A percentile compares a stretch with the other conserved stretches of the same genome.
Evolutionary conservation across 2,888 invertebrate species (phyloP).

Genomic region (Helicoverpa assulta): DNA sequence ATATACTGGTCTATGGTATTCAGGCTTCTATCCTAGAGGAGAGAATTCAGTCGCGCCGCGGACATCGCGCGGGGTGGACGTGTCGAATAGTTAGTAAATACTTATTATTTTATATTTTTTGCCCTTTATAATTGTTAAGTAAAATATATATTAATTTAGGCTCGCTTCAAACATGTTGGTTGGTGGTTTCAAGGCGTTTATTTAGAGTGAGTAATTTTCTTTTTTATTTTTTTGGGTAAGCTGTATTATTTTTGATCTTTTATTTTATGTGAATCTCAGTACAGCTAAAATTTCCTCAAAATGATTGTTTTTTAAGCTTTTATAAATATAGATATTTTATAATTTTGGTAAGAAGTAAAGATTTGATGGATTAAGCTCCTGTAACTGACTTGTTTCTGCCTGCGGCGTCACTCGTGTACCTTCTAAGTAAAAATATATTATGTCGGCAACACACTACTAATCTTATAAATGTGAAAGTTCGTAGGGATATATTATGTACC

Average conservation of each 20-base stretch:
- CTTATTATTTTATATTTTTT: slow-evolving; percentile 36
- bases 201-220: slow-evolving; percentile 76
- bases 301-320: no score
- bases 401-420: no score
- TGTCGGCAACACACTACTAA: no score
- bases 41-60: slow-evolving; percentile 76
- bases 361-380: no score
- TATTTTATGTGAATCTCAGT: neutral
- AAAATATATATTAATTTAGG: slow-evolving; percentile 29
- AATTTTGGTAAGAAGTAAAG: no score
- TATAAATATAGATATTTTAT: no score
- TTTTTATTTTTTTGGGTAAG: neutral
- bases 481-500: no score
- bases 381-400: no score
- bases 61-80: slow-evolving; percentile 65
- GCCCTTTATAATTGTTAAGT: neutral
- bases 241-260: neutral
- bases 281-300: no score
- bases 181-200: slow-evolving; percentile 63
- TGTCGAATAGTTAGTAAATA: slow-evolving; percentile 45
- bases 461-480: no score
- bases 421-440: no score
- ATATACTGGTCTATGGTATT: slow-evolving; percentile 70
- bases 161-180: slow-evolving; percentile 61
- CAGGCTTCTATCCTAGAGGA: slow-evolving; percentile 58